Conservation (phyloP, 1,140 invertebrate genomes). For the Apocrypta bakeri region DNA sequence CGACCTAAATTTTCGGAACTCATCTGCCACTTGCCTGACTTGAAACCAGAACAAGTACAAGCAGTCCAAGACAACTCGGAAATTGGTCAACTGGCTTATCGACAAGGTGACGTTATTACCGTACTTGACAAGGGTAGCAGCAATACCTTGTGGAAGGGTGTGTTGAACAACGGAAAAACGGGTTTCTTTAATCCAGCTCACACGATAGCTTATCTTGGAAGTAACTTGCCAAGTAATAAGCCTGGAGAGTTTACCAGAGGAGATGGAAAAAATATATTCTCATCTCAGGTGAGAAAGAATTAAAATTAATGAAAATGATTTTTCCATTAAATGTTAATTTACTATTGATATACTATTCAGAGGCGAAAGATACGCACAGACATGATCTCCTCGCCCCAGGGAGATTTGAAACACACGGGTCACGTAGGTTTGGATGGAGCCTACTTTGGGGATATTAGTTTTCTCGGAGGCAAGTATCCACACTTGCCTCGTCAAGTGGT, state of each 20-base stretch:
- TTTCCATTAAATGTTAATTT: neutral
- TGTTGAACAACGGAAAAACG: slow-evolving; percentile 87
- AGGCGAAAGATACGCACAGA: slow-evolving; percentile 86
- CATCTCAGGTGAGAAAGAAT: slow-evolving; percentile 76
- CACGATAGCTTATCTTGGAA: slow-evolving; percentile 89
- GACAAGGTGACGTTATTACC: slow-evolving; percentile 92
- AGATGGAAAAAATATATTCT: slow-evolving; percentile 76
- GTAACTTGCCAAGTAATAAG: slow-evolving; percentile 83
- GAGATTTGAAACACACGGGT: slow-evolving; percentile 95
- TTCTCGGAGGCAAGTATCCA: slow-evolving; percentile 85
- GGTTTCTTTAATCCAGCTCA: slow-evolving; percentile 93
- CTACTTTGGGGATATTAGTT: slow-evolving; percentile 96
- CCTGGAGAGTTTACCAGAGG: slow-evolving; percentile 77
- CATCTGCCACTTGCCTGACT: slow-evolving; percentile 85
- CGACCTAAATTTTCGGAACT: slow-evolving; percentile 94
- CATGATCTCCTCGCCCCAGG: slow-evolving; percentile 98
- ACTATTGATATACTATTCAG: slow-evolving; percentile 58
- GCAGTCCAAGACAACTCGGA: slow-evolving; percentile 78
- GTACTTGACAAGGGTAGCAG: slow-evolving; percentile 90
- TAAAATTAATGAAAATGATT: neutral
- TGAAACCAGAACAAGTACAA: slow-evolving; percentile 93
- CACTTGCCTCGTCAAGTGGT: slow-evolving; percentile 90
- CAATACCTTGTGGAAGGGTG: slow-evolving; percentile 86
- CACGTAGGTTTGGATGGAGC: slow-evolving; percentile 98
- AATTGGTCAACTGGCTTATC: slow-evolving; percentile 86